These are phyloP conservation scores for Pygoscelis antarcticus DNA, from an alignment of 2,113 vertebrate species.

Conservation along the genomic window DNA sequence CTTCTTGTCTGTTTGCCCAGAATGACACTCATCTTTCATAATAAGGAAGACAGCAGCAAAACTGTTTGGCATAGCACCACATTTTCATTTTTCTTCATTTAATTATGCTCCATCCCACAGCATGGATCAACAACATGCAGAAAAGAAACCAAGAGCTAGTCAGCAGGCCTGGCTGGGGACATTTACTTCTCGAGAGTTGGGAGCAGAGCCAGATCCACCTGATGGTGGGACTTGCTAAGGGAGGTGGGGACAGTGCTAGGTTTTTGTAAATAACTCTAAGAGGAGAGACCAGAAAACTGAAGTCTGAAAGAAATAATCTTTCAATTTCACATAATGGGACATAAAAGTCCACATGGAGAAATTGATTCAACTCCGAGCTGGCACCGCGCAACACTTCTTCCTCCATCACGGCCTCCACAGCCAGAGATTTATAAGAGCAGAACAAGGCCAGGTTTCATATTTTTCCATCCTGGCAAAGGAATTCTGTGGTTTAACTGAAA, in stretches of 20 bases:
- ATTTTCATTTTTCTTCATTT: constrained; percentile 61
- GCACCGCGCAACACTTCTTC: constrained; percentile 38
- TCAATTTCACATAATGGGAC: constrained; percentile 62
- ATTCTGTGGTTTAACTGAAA: constrained; percentile 45
- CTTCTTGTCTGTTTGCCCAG: constrained; percentile 47
- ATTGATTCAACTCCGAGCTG: constrained; percentile 32
- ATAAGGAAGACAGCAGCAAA: constrained; percentile 56
- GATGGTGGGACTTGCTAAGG: neutral
- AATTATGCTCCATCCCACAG: neutral
- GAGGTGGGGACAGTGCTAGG: neutral
- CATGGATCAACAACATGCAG: constrained; percentile 10
- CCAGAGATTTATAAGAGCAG: constrained; percentile 52
- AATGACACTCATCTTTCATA: constrained; percentile 53
- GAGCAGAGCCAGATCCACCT: neutral
- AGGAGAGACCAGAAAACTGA: neutral
- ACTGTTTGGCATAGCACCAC: constrained; percentile 14
- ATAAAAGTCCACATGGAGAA: constrained; percentile 61
- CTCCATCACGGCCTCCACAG: constrained; percentile 25
- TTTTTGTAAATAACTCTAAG: neutral
- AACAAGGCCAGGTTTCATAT: constrained; percentile 22
- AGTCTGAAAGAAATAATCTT: constrained; percentile 46
- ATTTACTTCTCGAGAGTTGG: neutral
- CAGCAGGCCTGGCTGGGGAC: neutral
- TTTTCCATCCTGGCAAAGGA: constrained; percentile 16
- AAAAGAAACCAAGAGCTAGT: constrained; percentile 9